Percentiles rank a stretch among this genome's conserved stretches.
Conservation (phyloP, 1,140 invertebrate species). For the Sycophaga agraensis region DNA sequence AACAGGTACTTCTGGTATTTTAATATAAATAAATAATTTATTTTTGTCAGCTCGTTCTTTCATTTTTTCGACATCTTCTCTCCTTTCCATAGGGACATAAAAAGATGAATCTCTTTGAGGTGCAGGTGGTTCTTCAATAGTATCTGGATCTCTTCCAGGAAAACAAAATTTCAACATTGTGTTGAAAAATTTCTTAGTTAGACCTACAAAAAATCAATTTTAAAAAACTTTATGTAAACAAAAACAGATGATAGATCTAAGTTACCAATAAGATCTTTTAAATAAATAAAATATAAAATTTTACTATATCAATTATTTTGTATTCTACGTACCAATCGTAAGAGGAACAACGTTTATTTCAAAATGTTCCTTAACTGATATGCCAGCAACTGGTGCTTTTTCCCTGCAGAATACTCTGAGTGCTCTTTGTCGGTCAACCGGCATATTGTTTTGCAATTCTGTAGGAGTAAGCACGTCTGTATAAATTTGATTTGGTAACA, state of each 20-base stretch:
- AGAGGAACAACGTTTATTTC: slow-evolving; percentile 94
- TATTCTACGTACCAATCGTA: slow-evolving; percentile 70
- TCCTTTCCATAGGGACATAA: slow-evolving; percentile 81
- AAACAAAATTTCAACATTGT: slow-evolving; percentile 99
- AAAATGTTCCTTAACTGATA: slow-evolving; percentile 98
- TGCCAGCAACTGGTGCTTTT: slow-evolving; percentile 91
- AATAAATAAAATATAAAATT: neutral
- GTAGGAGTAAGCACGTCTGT: slow-evolving; percentile 88
- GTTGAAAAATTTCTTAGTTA: slow-evolving; percentile 97
- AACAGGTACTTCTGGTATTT: slow-evolving; percentile 96
- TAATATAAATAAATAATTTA: slow-evolving; percentile 97
- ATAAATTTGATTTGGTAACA: slow-evolving; percentile 92
- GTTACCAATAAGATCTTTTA: too few species aligned
- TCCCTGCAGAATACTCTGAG: slow-evolving; percentile 87
- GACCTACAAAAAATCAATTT: slow-evolving; percentile 77
- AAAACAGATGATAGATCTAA: neutral
- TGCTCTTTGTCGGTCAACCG: slow-evolving; percentile 78
- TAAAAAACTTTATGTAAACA: slow-evolving; percentile 40
- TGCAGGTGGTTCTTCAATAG: slow-evolving; percentile 68
- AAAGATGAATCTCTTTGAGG: slow-evolving; percentile 80
- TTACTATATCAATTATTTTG: neutral
- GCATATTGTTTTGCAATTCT: slow-evolving; percentile 85
- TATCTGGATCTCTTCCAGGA: slow-evolving; percentile 89
- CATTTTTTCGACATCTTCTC: slow-evolving; percentile 98
- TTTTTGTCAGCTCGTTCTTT: slow-evolving; percentile 98